Evolutionary conservation across 2,113 vertebrate genomes (phyloP).

Genomic region (Microcebus ravelobensis): DNA sequence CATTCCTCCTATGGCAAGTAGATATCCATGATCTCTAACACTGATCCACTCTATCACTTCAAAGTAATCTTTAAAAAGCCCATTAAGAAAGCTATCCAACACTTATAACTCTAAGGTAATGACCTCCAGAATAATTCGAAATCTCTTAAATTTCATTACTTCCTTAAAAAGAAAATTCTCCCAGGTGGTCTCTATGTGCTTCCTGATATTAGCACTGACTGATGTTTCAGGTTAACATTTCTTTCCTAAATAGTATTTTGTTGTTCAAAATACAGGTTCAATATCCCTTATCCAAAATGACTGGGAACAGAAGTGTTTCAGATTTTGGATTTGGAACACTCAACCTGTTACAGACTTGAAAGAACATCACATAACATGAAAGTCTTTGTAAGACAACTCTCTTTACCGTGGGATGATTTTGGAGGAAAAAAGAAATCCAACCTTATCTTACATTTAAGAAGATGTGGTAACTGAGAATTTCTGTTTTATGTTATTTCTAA

Average conservation of each 20-base stretch:
- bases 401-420: neutral
- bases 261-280: neutral
- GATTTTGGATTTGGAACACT: neutral
- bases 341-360: neutral
- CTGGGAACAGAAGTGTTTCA: neutral
- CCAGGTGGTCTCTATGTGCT: neutral
- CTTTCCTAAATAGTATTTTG: neutral
- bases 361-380: neutral
- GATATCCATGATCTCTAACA: neutral
- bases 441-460: neutral
- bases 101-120: neutral
- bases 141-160: neutral
- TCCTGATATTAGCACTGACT: neutral
- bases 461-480: neutral
- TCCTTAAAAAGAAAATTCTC: conserved; percentile 8
- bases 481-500: neutral
- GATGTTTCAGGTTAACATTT: neutral
- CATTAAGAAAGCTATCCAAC: neutral
- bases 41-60: neutral
- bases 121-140: neutral
- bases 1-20: neutral
- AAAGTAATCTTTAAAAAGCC: neutral
- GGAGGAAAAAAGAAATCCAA: neutral
- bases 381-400: neutral
- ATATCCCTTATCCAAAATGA: neutral